Base-by-base conservation (phyloP, 2,797 vertebrate species). In the Sebastes taczanowskii region DNA sequence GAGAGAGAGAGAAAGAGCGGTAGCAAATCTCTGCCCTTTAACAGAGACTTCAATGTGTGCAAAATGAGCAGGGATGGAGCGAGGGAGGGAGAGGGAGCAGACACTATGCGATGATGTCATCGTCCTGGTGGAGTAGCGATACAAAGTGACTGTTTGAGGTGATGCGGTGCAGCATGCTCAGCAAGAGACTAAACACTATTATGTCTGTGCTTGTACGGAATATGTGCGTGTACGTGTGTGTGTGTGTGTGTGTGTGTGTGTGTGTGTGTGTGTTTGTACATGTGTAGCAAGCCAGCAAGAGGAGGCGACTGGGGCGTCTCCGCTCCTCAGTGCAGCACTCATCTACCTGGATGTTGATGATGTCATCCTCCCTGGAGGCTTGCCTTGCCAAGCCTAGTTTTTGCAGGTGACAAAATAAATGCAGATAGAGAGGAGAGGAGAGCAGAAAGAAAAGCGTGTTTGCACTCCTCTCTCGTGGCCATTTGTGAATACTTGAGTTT, bases 11-110 rank as follows among this genome's bases (percentile, higher is more conserved):
- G 82, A 55, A 68, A 68, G 64, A 80, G 0, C 96, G 96, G 94
- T 96, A 97, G 92, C 95, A 97, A 95, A 78, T 46, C 96, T 0
- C 94, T 90, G 85, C 96, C 96, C 81, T 97, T 97, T 98, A 93
- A 20, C 82, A 84, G 86, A 86, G 80, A 88, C 88, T 93, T 93
- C 84, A 90, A 87, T 93, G 89, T 92, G 92, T 93, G 88, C 74
- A 29, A 71, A 91, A 85, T 74, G 86, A 85, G 86, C 81, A 82
- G 70, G 58, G 71, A 88, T 77, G 77, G 74, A 85, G 83, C 18
- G 59, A 83, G 87, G 68, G 77, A 84, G 86, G 83, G 82, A 80
- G 89, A 82, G 86, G 78, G 88, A 91, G 91, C 89, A 93, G 91
- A 94, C 92, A 90, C 89, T 91, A 90, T 87, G 86, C 86, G 32